phyloP scores from a whole-genome alignment of 30 jellyfish, hydroid and myxozoan genomes.

The Hydractinia symbiolongicarpus region DNA sequence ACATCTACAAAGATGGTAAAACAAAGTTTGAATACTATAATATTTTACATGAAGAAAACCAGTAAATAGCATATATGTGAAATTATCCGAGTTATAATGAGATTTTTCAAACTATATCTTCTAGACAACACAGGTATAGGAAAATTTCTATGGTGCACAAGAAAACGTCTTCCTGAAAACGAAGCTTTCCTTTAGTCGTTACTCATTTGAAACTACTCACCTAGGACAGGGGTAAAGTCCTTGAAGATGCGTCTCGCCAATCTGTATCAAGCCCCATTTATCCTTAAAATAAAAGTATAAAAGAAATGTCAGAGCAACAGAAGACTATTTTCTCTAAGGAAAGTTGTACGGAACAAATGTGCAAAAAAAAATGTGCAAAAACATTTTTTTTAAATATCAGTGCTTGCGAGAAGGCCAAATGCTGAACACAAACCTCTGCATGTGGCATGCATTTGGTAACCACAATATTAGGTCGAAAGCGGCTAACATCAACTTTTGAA shows the following conservation, averaged over 20 bases:
- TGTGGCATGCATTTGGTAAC: conserved; percentile 23
- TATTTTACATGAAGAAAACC: background rate
- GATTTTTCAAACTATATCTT: too few species aligned
- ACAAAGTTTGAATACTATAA: too few species aligned
- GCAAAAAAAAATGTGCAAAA: background rate
- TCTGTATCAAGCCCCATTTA: conserved; percentile 21
- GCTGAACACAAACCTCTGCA: conserved; percentile 24
- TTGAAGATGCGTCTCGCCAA: conserved; percentile 14
- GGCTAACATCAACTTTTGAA: background rate
- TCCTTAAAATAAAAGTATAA: conserved; percentile 15
- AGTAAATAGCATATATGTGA: background rate
- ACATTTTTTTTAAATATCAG: background rate
- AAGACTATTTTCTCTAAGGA: background rate
- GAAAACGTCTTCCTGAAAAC: too few species aligned
- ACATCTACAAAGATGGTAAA: conserved; percentile 24
- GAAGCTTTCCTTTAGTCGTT: too few species aligned
- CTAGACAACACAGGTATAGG: too few species aligned
- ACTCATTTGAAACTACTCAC: background rate
- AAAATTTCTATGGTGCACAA: too few species aligned
- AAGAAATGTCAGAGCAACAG: background rate
- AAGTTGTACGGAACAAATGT: background rate
- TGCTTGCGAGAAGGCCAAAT: background rate
- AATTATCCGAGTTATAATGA: background rate
- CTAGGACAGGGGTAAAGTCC: conserved; percentile 27
- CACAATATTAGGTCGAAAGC: conserved; percentile 40